Evolutionary conservation across 2,797 vertebrate genomes (phyloP).

Genomic region (Pelodytes ibericus): DNA sequence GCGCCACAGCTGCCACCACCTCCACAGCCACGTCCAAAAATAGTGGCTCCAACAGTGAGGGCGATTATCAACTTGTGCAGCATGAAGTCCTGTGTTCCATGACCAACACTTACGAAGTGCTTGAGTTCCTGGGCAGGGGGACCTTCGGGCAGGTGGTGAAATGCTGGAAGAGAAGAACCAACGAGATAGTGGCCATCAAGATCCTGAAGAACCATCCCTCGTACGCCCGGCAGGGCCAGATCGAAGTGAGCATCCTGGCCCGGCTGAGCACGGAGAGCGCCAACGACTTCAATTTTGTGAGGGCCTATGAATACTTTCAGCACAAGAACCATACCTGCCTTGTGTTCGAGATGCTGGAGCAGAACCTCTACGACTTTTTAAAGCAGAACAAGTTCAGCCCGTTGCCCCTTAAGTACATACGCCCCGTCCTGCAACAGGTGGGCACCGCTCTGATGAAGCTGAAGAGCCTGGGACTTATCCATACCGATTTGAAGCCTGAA

Average conservation of each 20-base stretch:
- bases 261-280: slow-evolving; percentile 96
- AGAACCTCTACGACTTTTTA: slow-evolving; percentile 98
- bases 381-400: slow-evolving; percentile 99
- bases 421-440: slow-evolving; percentile 96
- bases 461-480: slow-evolving; percentile 96
- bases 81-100: slow-evolving; percentile 98
- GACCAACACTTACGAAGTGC: slow-evolving; percentile 97
- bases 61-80: slow-evolving; percentile 97
- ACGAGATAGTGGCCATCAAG: slow-evolving; percentile 99
- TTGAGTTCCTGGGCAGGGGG: slow-evolving; percentile 95
- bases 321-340: slow-evolving; percentile 99
- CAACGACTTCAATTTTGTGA: slow-evolving; percentile 97
- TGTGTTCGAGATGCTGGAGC: slow-evolving; percentile 99
- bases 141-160: slow-evolving; percentile 98
- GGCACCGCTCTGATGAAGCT: slow-evolving; percentile 97
- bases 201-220: slow-evolving; percentile 98
- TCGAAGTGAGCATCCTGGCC: slow-evolving; percentile 97
- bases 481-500: slow-evolving; percentile 97
- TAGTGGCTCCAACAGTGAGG: slow-evolving; percentile 94
- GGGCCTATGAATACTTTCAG: slow-evolving; percentile 98
- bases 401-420: slow-evolving; percentile 94
- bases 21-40: slow-evolving; percentile 96
- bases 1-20: slow-evolving; percentile 87
- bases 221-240: slow-evolving; percentile 96
- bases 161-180: slow-evolving; percentile 98